Evolutionary conservation across 2,113 vertebrate species (phyloP), one percentile per base, ranked within the genome.

Genomic region (Prietella phreatophila): DNA sequence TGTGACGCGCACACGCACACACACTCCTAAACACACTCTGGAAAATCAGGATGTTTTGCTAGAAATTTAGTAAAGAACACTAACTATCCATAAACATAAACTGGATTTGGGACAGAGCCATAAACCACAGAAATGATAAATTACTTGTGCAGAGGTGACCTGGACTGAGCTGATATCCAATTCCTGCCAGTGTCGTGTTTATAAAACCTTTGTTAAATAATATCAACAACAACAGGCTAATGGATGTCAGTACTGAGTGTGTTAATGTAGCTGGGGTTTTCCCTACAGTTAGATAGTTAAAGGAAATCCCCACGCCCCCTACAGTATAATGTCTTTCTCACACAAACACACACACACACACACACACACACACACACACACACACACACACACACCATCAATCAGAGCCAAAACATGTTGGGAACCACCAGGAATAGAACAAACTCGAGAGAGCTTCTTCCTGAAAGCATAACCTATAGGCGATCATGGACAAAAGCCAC

Each of bases 331-430:
- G 36, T 73, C 19, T 50, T 65, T 75, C 19, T 50, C 84, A n/a
- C 84, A 58, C 67, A 73, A 73, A 50, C 85, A 50, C 56, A 30
- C 53, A 55, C 55, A 56, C 85, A 78, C 55, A 79, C 85, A 47
- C 85, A 50, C 85, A 50, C 67, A n/a, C 84, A 39, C 65, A 73
- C 83, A 85, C 83, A 86, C 85, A 60, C 85, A 36, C 36, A 82
- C 81, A 15, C 58, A 27, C 58, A 42, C 82, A 67, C 82, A 42
- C 81, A 25, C 58, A 83, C 82, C 47, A 47, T 47, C 47, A 2
- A 65, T 83, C 80, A 39, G 80, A 39, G 80, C 80, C 80, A 82
- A 82, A 82, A 36, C 80, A 4, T 60, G 80, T 82, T 58, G 80
- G 80, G 80, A 82, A 82, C 56, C 56, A 82, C 80, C 80, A 82